A percentile compares a stretch with the other conserved stretches of the same genome.
phyloP scores from a whole-genome alignment of 2,888 invertebrate species.

The Lampropteryx suffumata region DNA sequence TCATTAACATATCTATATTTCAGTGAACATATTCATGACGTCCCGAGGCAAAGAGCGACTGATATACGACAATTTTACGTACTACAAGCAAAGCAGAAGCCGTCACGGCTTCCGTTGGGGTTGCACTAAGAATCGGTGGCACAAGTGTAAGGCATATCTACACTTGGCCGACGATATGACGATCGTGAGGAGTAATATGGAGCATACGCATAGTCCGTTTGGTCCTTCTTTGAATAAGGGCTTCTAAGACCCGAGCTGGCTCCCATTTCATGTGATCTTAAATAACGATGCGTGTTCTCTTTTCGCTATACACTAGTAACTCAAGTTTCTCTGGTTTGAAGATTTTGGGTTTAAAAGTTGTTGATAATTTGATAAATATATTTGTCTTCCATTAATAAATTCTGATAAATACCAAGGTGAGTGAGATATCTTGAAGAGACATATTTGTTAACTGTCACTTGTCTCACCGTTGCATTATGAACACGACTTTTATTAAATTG shows the following conservation, averaged over 20 bases:
- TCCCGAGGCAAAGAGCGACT: constrained; percentile 70
- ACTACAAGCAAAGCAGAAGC: constrained; percentile 73
- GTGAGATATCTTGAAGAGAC: no score
- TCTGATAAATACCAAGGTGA: no score
- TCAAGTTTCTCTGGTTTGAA: no score
- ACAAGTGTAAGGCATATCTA: constrained; percentile 70
- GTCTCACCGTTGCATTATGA: no score
- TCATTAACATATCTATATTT: constrained; percentile 40
- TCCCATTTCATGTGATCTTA: no score
- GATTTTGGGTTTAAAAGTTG: no score
- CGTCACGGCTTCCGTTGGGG: constrained; percentile 73
- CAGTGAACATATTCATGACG: constrained; percentile 80
- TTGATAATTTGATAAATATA: no score
- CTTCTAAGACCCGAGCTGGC: neutral
- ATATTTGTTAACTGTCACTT: no score
- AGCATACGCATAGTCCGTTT: constrained; percentile 67
- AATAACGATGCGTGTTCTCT: no score
- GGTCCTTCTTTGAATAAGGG: constrained; percentile 25
- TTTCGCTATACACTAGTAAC: no score
- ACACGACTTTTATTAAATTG: no score
- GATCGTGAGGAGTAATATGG: constrained; percentile 70
- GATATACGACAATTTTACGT: constrained; percentile 67
- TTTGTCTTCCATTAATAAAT: no score
- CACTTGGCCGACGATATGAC: constrained; percentile 73
- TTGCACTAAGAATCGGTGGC: constrained; percentile 77